These are phyloP conservation scores for Egretta garzetta DNA, from an alignment of 2,113 vertebrate species.

Conservation along the genomic window DNA sequence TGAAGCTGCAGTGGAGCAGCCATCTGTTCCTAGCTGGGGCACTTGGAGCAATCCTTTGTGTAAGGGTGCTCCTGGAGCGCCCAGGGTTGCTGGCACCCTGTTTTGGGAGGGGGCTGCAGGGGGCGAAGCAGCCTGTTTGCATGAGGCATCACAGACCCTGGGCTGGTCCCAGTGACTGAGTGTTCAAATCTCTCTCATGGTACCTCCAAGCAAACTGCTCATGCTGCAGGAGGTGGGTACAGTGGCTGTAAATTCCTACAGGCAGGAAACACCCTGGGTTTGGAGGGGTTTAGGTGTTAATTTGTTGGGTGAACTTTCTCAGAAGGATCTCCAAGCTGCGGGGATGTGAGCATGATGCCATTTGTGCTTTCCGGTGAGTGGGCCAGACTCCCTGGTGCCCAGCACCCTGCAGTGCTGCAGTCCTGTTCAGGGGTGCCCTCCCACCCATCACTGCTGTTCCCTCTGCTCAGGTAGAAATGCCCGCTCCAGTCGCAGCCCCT, in stretches of 20 bases:
- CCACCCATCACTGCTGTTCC: not conserved
- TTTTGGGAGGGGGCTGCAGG: not conserved
- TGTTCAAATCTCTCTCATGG: not conserved
- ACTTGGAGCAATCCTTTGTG: not conserved
- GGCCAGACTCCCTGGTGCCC: not conserved
- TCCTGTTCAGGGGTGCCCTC: not conserved
- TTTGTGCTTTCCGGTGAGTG: not conserved
- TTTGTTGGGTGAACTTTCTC: not conserved
- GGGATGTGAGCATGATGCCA: not conserved
- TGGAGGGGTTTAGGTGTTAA: not conserved
- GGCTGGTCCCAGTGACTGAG: not conserved
- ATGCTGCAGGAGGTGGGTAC: not conserved
- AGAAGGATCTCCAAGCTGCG: not conserved
- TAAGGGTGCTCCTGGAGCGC: not conserved
- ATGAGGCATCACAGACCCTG: rapidly evolving
- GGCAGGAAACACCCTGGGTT: not conserved
- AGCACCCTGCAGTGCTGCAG: not conserved
- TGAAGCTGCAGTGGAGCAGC: not conserved
- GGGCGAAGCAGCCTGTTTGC: not conserved
- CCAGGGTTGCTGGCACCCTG: not conserved
- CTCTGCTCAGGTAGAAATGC: not conserved
- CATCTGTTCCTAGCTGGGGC: not conserved
- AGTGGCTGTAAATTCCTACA: not conserved
- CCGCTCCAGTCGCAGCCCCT: not conserved
- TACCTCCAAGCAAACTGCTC: not conserved